phyloP scores from a whole-genome alignment of 2,113 vertebrate genomes.

The Neolamprologus ventralis region DNA sequence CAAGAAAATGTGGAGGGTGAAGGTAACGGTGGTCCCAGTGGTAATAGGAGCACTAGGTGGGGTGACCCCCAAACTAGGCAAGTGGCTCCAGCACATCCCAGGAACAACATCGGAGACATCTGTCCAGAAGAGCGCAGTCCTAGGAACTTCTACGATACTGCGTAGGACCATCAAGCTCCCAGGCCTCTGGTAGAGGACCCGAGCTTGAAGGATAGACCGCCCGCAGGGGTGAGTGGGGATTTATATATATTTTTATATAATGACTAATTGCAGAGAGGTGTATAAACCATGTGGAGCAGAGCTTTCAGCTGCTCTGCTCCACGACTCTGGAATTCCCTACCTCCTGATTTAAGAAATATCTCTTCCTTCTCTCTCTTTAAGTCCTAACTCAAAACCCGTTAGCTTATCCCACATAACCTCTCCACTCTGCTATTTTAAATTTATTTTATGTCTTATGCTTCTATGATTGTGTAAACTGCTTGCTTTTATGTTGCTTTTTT shows the following conservation, averaged over 20 bases:
- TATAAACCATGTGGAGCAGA: neutral
- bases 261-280: neutral
- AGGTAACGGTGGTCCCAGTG: neutral
- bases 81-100: neutral
- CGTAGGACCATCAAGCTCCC: neutral
- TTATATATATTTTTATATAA: neutral
- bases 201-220: neutral
- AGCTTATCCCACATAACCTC: neutral
- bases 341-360: neutral
- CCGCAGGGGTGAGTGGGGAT: neutral
- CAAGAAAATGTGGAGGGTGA: neutral
- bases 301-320: neutral
- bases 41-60: neutral
- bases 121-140: neutral
- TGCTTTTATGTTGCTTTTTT: neutral
- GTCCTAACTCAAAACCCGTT: neutral
- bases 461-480: neutral
- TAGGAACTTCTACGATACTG: neutral
- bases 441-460: neutral
- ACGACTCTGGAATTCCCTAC: neutral
- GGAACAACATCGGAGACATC: fast-evolving
- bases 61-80: neutral
- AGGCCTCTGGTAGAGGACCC: neutral
- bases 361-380: neutral
- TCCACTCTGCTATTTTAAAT: neutral